These are phyloP conservation scores for Lacanobia oleracea DNA, from an alignment of 2,888 invertebrate species.

Conservation along the genomic window DNA sequence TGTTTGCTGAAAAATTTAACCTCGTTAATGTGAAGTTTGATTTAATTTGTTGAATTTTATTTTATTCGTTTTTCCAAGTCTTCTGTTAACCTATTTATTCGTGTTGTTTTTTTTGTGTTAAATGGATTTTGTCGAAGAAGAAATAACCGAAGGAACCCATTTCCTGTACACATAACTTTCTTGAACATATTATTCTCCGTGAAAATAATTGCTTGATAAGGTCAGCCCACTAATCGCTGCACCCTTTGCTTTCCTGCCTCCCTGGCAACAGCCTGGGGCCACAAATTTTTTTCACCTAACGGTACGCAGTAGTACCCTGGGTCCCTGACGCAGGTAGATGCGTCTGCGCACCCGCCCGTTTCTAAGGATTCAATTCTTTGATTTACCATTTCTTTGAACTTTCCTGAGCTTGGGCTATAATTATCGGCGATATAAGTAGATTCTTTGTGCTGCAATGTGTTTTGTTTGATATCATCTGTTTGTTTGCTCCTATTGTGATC, in stretches of 20 bases:
- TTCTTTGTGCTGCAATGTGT: constrained; percentile 54
- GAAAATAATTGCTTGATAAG: constrained; percentile 64
- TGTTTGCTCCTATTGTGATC: constrained; percentile 39
- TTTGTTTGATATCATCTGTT: constrained; percentile 48
- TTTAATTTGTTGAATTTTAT: background rate
- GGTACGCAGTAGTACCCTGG: constrained; percentile 72
- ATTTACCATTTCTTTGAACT: constrained; percentile 74
- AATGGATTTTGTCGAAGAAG: background rate
- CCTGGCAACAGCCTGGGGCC: constrained; percentile 70
- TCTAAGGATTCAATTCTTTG: constrained; percentile 72
- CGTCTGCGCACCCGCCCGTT: constrained; percentile 68
- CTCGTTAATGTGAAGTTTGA: constrained; percentile 7
- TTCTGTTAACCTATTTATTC: no score
- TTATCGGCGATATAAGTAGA: constrained; percentile 55
- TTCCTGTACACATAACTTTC: constrained; percentile 42
- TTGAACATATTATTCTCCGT: constrained; percentile 40
- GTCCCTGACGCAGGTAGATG: constrained; percentile 83
- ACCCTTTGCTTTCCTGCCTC: constrained; percentile 76
- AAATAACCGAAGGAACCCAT: constrained; percentile 50
- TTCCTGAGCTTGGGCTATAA: constrained; percentile 62
- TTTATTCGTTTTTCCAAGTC: background rate
- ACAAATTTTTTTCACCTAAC: constrained; percentile 76
- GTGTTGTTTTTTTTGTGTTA: no score
- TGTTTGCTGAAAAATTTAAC: constrained; percentile 16
- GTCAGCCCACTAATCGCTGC: constrained; percentile 76